A percentile compares a stretch with the other conserved stretches of the same genome.
These are phyloP conservation scores for Hydra vulgaris DNA, from an alignment of 30 jellyfish, hydroid and myxozoan species.

Conservation along the genomic window DNA sequence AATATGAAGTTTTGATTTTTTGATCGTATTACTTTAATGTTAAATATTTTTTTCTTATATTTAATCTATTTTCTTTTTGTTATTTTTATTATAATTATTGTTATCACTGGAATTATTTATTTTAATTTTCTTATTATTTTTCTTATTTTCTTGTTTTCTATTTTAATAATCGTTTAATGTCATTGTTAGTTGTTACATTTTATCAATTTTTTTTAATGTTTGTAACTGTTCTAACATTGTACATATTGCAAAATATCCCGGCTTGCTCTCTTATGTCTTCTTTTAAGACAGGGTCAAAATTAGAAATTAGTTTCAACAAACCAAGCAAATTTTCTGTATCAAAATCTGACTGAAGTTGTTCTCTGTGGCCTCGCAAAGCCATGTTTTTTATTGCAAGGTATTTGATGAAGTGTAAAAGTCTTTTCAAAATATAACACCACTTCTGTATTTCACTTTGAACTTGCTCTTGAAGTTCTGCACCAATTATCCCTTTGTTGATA, in stretches of 20 bases:
- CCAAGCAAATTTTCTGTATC: not conserved
- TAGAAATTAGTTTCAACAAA: not conserved
- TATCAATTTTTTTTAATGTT: too few relatives aligned
- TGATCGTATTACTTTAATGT: too few relatives aligned
- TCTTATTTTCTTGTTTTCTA: too few relatives aligned
- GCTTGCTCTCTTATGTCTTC: not conserved
- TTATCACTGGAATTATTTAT: too few relatives aligned
- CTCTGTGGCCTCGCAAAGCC: not conserved
- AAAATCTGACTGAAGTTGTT: not conserved
- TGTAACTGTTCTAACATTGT: too few relatives aligned
- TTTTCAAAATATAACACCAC: not conserved
- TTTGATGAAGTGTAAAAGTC: not conserved
- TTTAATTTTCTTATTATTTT: too few relatives aligned
- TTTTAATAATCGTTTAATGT: too few relatives aligned
- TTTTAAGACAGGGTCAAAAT: not conserved
- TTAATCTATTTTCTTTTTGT: too few relatives aligned
- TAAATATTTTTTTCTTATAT: too few relatives aligned
- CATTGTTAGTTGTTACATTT: too few relatives aligned
- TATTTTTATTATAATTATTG: too few relatives aligned
- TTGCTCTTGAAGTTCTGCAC: not conserved
- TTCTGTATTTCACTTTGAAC: not conserved
- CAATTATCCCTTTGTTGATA: not conserved
- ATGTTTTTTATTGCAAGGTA: not conserved
- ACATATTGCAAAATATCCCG: too few relatives aligned
- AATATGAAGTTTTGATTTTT: not conserved